Base-by-base conservation (phyloP, 1,140 invertebrate genomes). In the Atta texana region DNA sequence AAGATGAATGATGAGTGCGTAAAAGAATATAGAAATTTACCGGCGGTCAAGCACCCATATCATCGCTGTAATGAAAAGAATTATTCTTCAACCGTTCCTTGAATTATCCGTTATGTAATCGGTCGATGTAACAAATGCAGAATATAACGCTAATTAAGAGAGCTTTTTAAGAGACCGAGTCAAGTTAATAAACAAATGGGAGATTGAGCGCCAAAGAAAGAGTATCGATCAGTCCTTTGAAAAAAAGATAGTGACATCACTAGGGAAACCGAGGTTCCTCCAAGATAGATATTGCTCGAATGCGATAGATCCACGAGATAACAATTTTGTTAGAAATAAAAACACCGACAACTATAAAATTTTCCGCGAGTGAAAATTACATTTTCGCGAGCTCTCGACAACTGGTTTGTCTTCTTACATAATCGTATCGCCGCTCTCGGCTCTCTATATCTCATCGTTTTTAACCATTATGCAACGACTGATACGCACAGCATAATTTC, bases 101-200 rank as follows among this genome's bases (percentile, higher is more conserved):
- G 39, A 51, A 89, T 86, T 28, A 34, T 76, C 16, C 31, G 39
- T 89, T 86, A 76, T 10, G 55, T 34, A 89, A 89, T 10, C 3
- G 16, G 39, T 44, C 71, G 7, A 80, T 87, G 80, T 81, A 86
- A 72, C 63, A 68, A 55, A 69, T 16, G 77, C 64, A 34, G 39
- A 82, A 63, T 57, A 68, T 21, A 86, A 86, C n/a, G 24, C 18
- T 87, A 91, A 89, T 91, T 86, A 85, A n/a, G n/a, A n/a, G n/a
- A n/a, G 57, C 63, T 68, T 49, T 66, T 49, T 85, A 82, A 91
- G 21, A 82, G n/a, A 34, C n/a, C 21, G 68, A 59, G 18, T 10
- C 24, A 53, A 55, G 18, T 53, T 57, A 10, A 16, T 72, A 72
- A 77, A 89, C 18, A 66, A 81, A 59, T 3, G 57, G 31, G 74